phyloP scores from a whole-genome alignment of 2,797 vertebrate species.

The Valencia hispanica region DNA sequence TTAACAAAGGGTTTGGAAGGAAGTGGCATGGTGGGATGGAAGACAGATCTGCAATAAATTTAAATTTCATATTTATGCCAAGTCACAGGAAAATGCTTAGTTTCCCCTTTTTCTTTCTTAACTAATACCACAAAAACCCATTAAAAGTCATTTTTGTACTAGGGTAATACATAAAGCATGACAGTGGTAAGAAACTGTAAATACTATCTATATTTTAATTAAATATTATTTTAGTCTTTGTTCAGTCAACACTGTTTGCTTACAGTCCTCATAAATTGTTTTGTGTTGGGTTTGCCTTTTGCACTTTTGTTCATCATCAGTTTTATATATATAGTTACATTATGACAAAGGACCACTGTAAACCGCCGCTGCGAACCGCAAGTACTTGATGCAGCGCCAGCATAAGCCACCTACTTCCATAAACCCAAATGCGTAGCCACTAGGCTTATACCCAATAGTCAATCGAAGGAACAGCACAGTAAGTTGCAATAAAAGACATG shows the following conservation, averaged over 20 bases:
- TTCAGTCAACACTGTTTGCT: neutral
- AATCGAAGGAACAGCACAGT: no score
- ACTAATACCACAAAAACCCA: neutral
- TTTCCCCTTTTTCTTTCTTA: neutral
- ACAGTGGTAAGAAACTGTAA: no score
- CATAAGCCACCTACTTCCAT: no score
- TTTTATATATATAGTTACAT: no score
- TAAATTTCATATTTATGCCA: slow-evolving; percentile 13
- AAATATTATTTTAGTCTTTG: no score
- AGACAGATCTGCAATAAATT: slow-evolving; percentile 5
- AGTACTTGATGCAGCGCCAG: no score
- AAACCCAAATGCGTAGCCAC: no score
- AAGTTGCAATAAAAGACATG: no score
- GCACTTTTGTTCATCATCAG: slow-evolving; percentile 4
- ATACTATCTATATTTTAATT: no score
- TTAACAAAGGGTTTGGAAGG: slow-evolving; percentile 2
- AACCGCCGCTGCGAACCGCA: no score
- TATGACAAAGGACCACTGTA: no score
- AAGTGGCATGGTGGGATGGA: neutral
- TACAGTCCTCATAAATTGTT: neutral
- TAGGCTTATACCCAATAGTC: no score
- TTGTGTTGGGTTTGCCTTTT: neutral
- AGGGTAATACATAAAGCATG: neutral
- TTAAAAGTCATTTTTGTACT: neutral
- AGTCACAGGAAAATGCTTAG: slow-evolving; percentile 4